Percentiles rank a stretch among this genome's conserved stretches.
These are phyloP conservation scores for Apocrypta bakeri DNA, from an alignment of 1,140 invertebrate species.

Conservation along the genomic window DNA sequence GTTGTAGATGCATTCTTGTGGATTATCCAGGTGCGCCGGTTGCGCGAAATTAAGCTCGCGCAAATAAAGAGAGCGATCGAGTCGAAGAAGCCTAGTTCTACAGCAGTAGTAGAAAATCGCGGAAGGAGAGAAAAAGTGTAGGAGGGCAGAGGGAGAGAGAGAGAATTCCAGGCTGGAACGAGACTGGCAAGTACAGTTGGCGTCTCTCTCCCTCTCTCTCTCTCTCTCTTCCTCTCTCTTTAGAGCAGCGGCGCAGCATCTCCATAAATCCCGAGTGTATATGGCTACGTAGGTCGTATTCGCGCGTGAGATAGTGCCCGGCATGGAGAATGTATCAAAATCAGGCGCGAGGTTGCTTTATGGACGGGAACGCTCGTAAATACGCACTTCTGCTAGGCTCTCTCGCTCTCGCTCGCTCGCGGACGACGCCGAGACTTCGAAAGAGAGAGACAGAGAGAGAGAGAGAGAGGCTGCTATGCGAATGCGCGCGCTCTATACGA, in stretches of 20 bases:
- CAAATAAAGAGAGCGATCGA: constrained; percentile 38
- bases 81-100: neutral
- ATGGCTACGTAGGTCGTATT: constrained; percentile 74
- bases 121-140: constrained; percentile 48
- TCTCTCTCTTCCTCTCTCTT: constrained; percentile 12
- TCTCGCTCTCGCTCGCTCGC: constrained; percentile 43
- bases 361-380: constrained; percentile 75
- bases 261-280: constrained; percentile 73
- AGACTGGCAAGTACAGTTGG: constrained; percentile 60
- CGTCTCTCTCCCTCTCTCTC: neutral
- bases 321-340: constrained; percentile 75
- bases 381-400: constrained; percentile 73
- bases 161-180: constrained; percentile 58
- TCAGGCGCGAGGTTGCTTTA: constrained; percentile 76
- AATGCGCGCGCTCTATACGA: constrained; percentile 56
- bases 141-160: constrained; percentile 35
- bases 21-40: constrained; percentile 32
- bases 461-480: constrained; percentile 5
- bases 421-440: constrained; percentile 10
- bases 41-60: constrained; percentile 21
- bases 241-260: constrained; percentile 58
- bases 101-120: neutral
- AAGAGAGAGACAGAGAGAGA: constrained; percentile 4
- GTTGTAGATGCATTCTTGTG: constrained; percentile 22
- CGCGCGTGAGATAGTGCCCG: constrained; percentile 74